Percentiles rank a stretch among this genome's conserved stretches.
These are phyloP conservation scores for Emydura subglobosa DNA, from an alignment of 2,113 vertebrate genomes.

Conservation along the genomic window DNA sequence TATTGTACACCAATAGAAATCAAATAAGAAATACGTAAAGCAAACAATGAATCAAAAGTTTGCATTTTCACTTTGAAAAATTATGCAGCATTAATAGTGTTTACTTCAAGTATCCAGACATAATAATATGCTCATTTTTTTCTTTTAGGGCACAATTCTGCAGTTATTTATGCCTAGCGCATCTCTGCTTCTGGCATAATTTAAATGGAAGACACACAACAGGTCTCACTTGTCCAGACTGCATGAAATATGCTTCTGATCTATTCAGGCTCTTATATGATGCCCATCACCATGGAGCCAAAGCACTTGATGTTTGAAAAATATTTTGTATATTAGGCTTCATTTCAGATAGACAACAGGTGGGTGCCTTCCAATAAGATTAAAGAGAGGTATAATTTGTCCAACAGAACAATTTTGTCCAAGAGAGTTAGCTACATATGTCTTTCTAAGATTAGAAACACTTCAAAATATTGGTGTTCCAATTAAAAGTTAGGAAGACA, in stretches of 20 bases:
- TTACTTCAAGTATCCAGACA: not conserved
- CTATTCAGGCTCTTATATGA: not conserved
- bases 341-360: not conserved
- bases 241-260: not conserved
- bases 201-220: not conserved
- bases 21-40: not conserved
- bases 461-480: not conserved
- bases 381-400: not conserved
- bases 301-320: not conserved
- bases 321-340: not conserved
- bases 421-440: not conserved
- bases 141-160: not conserved
- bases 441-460: not conserved
- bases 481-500: not conserved
- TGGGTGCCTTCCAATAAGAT: not conserved
- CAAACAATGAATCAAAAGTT: not conserved
- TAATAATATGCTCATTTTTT: not conserved
- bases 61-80: conserved; percentile 6
- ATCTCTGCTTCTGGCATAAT: conserved; percentile 3
- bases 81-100: conserved; percentile 10
- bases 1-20: not conserved
- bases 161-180: not conserved
- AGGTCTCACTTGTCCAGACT: not conserved
- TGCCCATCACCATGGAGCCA: not conserved
- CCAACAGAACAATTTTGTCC: not conserved